phyloP scores from a whole-genome alignment of 2,113 vertebrate species.

The Malaclemys terrapin region DNA sequence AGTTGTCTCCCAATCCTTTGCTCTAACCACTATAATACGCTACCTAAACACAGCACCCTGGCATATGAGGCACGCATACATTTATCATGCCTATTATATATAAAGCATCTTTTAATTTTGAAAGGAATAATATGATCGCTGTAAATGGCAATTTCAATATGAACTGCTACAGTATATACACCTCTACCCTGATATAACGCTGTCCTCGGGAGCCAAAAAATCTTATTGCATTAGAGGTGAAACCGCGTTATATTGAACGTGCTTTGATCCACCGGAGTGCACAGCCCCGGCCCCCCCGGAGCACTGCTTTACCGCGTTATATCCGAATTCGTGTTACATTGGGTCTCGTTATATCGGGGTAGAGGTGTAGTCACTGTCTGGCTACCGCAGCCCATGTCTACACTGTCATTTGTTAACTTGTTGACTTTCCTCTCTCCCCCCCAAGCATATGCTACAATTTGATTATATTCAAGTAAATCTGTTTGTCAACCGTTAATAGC shows the following conservation, averaged over 20 bases:
- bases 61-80: neutral
- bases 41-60: fast-evolving
- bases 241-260: too few relatives aligned
- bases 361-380: neutral
- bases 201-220: too few relatives aligned
- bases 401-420: neutral
- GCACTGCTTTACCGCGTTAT: too few relatives aligned
- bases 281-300: too few relatives aligned
- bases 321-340: too few relatives aligned
- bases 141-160: neutral
- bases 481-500: conserved; percentile 11
- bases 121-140: fast-evolving
- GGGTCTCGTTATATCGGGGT: too few relatives aligned
- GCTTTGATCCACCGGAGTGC: too few relatives aligned
- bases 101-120: neutral
- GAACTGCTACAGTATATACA: neutral
- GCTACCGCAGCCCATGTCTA: fast-evolving
- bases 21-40: fast-evolving
- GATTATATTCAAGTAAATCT: conserved; percentile 33
- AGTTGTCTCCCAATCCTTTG: neutral
- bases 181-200: too few relatives aligned
- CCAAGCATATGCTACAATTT: neutral
- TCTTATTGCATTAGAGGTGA: too few relatives aligned
- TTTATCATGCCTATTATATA: neutral
- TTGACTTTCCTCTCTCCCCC: fast-evolving